phyloP scores from a whole-genome alignment of 2,888 invertebrate genomes.

The Meta bourneti region DNA sequence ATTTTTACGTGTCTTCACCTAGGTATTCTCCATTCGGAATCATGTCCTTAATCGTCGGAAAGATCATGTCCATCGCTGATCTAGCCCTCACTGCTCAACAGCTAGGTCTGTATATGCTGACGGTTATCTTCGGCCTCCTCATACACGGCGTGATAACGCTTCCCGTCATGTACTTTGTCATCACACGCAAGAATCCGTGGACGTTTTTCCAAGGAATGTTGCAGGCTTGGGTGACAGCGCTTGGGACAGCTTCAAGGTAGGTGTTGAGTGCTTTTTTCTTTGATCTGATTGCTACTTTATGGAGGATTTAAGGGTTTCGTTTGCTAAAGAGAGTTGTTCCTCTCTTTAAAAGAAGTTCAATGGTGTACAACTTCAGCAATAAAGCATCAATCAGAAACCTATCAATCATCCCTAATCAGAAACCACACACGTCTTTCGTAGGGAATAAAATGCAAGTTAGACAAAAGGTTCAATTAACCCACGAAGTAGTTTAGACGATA shows the following conservation, averaged over 20 bases:
- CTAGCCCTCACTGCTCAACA: constrained; percentile 84
- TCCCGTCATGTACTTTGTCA: constrained; percentile 84
- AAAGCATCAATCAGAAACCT: too few relatives aligned
- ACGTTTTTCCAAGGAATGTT: constrained; percentile 84
- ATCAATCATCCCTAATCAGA: too few relatives aligned
- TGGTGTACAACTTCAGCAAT: too few relatives aligned
- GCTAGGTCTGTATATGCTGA: constrained; percentile 85
- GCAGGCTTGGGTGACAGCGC: constrained; percentile 86
- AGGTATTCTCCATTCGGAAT: constrained; percentile 87
- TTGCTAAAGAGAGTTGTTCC: not conserved
- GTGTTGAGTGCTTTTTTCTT: not conserved
- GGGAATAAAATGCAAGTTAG: too few relatives aligned
- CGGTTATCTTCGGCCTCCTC: constrained; percentile 83
- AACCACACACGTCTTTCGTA: too few relatives aligned
- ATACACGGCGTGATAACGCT: constrained; percentile 85
- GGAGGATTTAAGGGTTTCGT: not conserved
- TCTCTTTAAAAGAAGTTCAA: too few relatives aligned
- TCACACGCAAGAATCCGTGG: constrained; percentile 84
- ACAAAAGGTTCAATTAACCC: too few relatives aligned
- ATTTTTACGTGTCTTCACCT: not conserved
- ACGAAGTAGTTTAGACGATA: too few relatives aligned
- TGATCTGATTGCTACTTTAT: not conserved
- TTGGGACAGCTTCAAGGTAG: constrained; percentile 86
- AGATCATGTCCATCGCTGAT: constrained; percentile 85
- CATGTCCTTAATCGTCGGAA: constrained; percentile 86